A percentile compares a stretch with the other conserved stretches of the same genome.
phyloP scores from a whole-genome alignment of 1,140 invertebrate species.

The Amyelois transitella region DNA sequence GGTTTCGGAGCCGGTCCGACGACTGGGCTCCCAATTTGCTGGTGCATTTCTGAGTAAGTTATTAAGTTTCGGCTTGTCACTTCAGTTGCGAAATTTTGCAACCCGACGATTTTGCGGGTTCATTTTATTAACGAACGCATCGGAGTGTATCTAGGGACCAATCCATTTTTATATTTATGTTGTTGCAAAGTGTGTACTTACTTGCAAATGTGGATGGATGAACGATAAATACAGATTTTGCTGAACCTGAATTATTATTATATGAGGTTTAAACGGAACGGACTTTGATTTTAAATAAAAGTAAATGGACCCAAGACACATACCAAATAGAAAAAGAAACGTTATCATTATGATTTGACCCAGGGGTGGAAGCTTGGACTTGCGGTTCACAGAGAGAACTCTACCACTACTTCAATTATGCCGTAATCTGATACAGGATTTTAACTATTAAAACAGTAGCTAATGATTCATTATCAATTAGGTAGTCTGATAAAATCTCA shows the following conservation, averaged over 20 bases:
- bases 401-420: too few relatives aligned
- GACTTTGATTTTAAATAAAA: too few relatives aligned
- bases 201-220: too few relatives aligned
- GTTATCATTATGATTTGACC: too few relatives aligned
- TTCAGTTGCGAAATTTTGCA: conserved; percentile 68
- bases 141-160: background rate
- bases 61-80: conserved; percentile 73
- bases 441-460: background rate
- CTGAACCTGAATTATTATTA: too few relatives aligned
- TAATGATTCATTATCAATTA: background rate
- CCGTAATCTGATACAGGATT: background rate
- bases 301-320: too few relatives aligned
- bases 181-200: background rate
- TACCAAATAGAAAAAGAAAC: too few relatives aligned
- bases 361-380: too few relatives aligned
- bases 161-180: background rate
- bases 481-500: background rate
- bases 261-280: too few relatives aligned
- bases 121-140: background rate
- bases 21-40: conserved; percentile 67
- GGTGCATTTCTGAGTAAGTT: conserved; percentile 72
- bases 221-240: too few relatives aligned
- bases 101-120: conserved; percentile 3
- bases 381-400: too few relatives aligned
- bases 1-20: conserved; percentile 64